phyloP scores from a whole-genome alignment of 1,140 invertebrate genomes.

The Ctenoplectra terminalis region DNA sequence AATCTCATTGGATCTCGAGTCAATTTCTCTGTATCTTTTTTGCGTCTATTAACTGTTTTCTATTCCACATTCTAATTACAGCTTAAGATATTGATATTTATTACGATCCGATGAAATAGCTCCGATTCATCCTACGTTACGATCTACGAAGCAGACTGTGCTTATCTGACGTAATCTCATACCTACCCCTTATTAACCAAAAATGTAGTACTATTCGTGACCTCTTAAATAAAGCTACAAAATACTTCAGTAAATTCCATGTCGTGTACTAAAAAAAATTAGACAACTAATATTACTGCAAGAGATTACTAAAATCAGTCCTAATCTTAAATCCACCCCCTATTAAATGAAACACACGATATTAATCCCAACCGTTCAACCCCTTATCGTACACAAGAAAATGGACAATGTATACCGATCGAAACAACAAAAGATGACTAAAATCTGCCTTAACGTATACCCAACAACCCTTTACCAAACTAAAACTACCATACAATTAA shows the following conservation, averaged over 20 bases:
- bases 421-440: too few species aligned
- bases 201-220: background rate
- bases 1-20: background rate
- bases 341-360: too few species aligned
- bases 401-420: too few species aligned
- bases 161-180: background rate
- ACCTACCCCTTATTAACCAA: background rate
- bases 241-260: too few species aligned
- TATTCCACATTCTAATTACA: background rate
- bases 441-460: background rate
- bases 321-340: too few species aligned
- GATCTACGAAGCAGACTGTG: background rate
- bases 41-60: background rate
- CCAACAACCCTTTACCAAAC: too few species aligned
- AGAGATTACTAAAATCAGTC: too few species aligned
- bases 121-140: background rate
- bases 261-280: too few species aligned
- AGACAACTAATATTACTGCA: too few species aligned
- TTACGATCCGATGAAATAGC: background rate
- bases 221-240: too few species aligned
- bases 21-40: background rate
- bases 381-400: too few species aligned
- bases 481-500: background rate
- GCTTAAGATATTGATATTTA: background rate
- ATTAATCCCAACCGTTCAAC: too few species aligned